These are phyloP conservation scores for Adelges cooleyi DNA, from an alignment of 1,140 invertebrate genomes.

Conservation along the genomic window DNA sequence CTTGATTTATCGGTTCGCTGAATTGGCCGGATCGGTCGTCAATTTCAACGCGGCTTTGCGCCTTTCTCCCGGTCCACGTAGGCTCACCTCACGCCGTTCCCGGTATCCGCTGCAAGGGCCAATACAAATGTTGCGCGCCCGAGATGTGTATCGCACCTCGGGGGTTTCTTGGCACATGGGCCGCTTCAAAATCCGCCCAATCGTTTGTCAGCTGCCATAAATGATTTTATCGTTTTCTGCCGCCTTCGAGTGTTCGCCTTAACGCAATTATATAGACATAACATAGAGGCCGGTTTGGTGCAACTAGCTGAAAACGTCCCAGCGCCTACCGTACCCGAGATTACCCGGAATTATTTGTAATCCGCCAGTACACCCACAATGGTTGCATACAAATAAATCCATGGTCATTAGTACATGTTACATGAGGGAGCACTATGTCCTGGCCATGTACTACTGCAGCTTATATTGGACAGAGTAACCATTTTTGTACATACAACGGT, in stretches of 20 bases:
- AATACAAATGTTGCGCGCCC: constrained; percentile 4
- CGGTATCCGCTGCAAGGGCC: not conserved
- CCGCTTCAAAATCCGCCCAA: not conserved
- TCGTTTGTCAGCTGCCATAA: constrained; percentile 13
- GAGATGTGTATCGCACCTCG: not conserved
- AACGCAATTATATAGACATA: not conserved
- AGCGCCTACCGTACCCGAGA: no score
- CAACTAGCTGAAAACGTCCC: no score
- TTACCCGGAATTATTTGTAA: no score
- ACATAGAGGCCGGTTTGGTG: no score
- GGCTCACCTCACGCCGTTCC: no score
- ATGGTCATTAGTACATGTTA: no score
- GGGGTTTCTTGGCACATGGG: constrained; percentile 14
- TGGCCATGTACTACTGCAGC: no score
- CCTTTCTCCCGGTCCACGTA: not conserved
- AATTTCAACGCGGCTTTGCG: not conserved
- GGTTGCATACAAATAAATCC: no score
- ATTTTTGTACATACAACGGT: no score
- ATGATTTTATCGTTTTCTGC: not conserved
- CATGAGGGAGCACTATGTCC: no score
- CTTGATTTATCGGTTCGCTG: constrained; percentile 16
- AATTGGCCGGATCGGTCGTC: constrained; percentile 18
- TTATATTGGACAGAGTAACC: no score
- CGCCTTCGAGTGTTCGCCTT: not conserved
- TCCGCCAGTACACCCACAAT: no score